These are phyloP conservation scores for Sebastes vulpes DNA, from an alignment of 2,797 vertebrate genomes.

Conservation along the genomic window DNA sequence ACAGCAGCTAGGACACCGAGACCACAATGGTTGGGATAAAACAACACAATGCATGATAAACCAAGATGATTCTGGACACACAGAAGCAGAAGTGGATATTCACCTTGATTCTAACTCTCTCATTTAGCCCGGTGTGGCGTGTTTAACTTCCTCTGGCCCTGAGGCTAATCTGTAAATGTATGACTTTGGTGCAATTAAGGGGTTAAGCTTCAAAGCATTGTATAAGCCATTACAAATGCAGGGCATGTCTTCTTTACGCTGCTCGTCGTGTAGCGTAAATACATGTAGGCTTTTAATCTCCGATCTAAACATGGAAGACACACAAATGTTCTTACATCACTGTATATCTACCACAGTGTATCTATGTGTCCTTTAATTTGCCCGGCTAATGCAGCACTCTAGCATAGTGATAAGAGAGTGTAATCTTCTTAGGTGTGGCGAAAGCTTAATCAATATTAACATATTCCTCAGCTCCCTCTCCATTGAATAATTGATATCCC, in stretches of 20 bases:
- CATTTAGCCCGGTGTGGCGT: slow-evolving; percentile 20
- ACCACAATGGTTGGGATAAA: slow-evolving; percentile 37
- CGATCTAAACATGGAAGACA: slow-evolving; percentile 70
- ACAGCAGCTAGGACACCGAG: slow-evolving; percentile 34
- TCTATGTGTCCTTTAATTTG: slow-evolving; percentile 78
- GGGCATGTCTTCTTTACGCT: slow-evolving; percentile 30
- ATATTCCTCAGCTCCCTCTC: slow-evolving; percentile 85
- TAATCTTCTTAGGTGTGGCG: slow-evolving; percentile 86
- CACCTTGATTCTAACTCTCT: neutral
- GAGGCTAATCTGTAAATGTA: slow-evolving; percentile 49
- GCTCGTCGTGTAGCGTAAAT: slow-evolving; percentile 59
- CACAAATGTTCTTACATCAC: slow-evolving; percentile 62
- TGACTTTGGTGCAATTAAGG: slow-evolving; percentile 42
- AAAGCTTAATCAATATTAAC: slow-evolving; percentile 89
- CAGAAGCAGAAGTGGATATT: neutral
- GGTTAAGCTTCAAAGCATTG: slow-evolving; percentile 68
- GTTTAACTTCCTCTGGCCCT: slow-evolving; percentile 38
- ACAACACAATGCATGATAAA: slow-evolving; percentile 27
- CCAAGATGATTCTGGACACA: slow-evolving; percentile 1
- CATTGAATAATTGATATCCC: slow-evolving; percentile 89
- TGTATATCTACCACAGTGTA: slow-evolving; percentile 73
- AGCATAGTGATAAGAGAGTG: slow-evolving; percentile 84
- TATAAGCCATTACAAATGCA: slow-evolving; percentile 53
- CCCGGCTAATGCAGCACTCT: slow-evolving; percentile 79
- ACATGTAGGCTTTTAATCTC: slow-evolving; percentile 66